Conservation (phyloP, 2,113 vertebrate genomes). For the Siniperca chuatsi region DNA sequence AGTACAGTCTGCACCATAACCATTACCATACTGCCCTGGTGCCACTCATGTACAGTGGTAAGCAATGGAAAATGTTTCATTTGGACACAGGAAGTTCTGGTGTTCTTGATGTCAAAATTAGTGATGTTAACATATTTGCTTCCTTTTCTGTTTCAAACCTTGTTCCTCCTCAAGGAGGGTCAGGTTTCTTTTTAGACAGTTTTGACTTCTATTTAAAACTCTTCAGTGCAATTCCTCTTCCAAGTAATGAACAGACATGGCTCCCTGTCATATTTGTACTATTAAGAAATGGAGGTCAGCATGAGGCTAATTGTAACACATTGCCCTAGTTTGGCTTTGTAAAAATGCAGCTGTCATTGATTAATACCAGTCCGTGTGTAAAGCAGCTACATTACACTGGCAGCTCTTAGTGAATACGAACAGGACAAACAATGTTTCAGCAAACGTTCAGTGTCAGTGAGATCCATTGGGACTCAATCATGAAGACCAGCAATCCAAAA, state of each 20-base stretch:
- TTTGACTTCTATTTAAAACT: neutral
- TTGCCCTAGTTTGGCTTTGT: neutral
- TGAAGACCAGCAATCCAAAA: neutral
- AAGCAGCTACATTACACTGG: neutral
- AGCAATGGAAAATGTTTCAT: conserved; percentile 61
- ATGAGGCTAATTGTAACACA: neutral
- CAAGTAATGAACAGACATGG: neutral
- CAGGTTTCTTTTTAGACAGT: neutral
- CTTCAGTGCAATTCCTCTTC: neutral
- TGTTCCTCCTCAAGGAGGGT: conserved; percentile 47
- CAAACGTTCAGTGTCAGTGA: neutral
- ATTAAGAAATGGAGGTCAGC: conserved; percentile 3
- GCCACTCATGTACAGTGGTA: neutral
- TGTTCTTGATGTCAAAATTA: conserved; percentile 34
- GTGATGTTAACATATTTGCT: conserved; percentile 16
- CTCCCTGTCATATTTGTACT: neutral
- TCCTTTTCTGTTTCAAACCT: conserved; percentile 27
- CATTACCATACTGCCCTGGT: neutral
- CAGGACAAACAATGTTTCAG: neutral
- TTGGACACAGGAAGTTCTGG: conserved; percentile 52
- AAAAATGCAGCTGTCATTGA: conserved; percentile 3
- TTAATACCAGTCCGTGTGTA: neutral
- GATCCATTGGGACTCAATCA: neutral
- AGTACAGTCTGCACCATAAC: neutral
- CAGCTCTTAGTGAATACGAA: neutral